These are phyloP conservation scores for Caradrina clavipalpis DNA, from an alignment of 2,888 invertebrate genomes.

Conservation along the genomic window DNA sequence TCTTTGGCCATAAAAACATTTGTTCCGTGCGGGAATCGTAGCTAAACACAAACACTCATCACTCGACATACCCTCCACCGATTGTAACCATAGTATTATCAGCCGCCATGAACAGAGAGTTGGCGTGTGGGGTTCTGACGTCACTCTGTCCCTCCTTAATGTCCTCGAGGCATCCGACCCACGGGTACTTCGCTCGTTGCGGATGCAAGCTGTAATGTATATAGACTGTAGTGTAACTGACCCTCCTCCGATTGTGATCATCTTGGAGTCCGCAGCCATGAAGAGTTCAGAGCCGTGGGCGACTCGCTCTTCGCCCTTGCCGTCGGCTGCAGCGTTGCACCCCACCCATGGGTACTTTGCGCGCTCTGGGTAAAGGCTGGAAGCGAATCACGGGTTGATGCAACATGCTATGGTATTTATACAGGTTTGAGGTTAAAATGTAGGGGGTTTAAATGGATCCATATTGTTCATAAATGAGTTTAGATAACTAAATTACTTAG, in stretches of 20 bases:
- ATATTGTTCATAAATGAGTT: neutral
- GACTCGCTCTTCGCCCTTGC: constrained; percentile 91
- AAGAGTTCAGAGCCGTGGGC: constrained; percentile 97
- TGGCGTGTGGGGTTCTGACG: constrained; percentile 91
- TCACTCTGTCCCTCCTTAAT: constrained; percentile 73
- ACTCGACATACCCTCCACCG: constrained; percentile 96
- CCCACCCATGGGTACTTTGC: constrained; percentile 99
- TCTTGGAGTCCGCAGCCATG: constrained; percentile 98
- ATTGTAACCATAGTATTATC: constrained; percentile 98
- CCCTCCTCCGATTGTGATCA: constrained; percentile 99
- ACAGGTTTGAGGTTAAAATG: constrained; percentile 37
- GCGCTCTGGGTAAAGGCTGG: constrained; percentile 95
- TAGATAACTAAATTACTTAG: too few species aligned
- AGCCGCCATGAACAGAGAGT: constrained; percentile 98
- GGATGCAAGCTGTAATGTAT: constrained; percentile 92
- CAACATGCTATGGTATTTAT: constrained; percentile 62
- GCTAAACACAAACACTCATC: constrained; percentile 23
- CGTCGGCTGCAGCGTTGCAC: constrained; percentile 76
- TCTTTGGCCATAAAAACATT: too few species aligned
- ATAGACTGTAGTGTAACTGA: constrained; percentile 82
- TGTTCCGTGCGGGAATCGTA: too few species aligned
- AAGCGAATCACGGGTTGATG: constrained; percentile 66
- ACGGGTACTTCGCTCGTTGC: constrained; percentile 96
- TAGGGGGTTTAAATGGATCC: constrained; percentile 1
- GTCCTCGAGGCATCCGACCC: constrained; percentile 96